phyloP scores from a whole-genome alignment of 2,888 invertebrate genomes.

The Automeris io region DNA sequence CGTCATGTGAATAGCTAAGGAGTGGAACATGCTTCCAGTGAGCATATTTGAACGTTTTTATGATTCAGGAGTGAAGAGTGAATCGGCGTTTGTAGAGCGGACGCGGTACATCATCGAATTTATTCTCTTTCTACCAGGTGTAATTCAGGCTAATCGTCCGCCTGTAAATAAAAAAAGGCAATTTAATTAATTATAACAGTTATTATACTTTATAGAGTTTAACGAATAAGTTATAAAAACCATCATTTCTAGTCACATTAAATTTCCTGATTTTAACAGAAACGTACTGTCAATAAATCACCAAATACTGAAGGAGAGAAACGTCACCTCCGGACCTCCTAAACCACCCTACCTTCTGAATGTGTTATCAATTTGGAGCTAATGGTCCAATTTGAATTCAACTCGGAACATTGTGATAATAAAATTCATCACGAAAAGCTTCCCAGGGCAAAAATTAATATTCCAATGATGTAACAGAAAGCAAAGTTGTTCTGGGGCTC shows the following conservation, averaged over 20 bases:
- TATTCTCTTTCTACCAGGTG: no score
- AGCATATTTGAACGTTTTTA: no score
- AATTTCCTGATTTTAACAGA: constrained; percentile 18
- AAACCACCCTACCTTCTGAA: constrained; percentile 24
- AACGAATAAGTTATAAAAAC: not conserved
- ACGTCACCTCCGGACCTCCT: constrained; percentile 25
- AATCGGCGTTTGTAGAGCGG: no score
- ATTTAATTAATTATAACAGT: not conserved
- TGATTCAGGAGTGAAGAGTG: no score
- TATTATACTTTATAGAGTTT: no score
- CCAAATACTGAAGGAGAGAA: constrained; percentile 27
- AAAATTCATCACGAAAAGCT: constrained; percentile 70
- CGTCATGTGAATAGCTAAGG: no score
- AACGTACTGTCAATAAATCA: constrained; percentile 29
- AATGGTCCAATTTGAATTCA: constrained; percentile 73
- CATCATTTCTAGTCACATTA: constrained; percentile 1
- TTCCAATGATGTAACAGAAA: constrained; percentile 69
- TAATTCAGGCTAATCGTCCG: no score
- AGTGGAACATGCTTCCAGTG: no score
- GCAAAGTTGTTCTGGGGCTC: constrained; percentile 33
- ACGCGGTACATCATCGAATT: no score
- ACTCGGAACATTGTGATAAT: constrained; percentile 58
- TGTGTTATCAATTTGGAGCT: constrained; percentile 68
- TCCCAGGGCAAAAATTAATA: constrained; percentile 71
- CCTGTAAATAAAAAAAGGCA: not conserved